These are phyloP conservation scores for Pantherophis guttatus DNA, from an alignment of 2,113 vertebrate species.

Conservation along the genomic window DNA sequence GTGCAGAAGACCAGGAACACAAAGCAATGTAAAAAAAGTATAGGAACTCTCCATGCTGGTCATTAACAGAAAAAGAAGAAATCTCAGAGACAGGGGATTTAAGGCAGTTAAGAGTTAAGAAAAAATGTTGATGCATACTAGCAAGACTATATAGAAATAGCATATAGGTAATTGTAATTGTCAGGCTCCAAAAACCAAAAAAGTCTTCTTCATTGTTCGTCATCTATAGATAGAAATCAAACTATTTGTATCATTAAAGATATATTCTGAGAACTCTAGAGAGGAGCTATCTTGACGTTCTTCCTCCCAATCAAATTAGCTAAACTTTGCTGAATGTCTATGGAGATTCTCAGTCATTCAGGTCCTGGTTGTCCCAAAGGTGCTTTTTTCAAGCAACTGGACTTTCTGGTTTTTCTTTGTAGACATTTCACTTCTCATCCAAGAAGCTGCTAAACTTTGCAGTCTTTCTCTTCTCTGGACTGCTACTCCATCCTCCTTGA, in stretches of 20 bases:
- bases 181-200: neutral
- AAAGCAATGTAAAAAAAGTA: neutral
- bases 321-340: neutral
- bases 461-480: neutral
- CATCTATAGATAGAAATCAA: neutral
- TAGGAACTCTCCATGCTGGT: neutral
- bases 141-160: neutral
- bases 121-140: neutral
- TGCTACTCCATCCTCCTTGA: neutral
- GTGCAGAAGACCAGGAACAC: neutral
- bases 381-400: too few species aligned
- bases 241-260: neutral
- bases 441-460: neutral
- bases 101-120: too few species aligned
- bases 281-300: neutral
- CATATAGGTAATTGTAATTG: neutral
- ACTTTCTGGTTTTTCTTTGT: too few species aligned
- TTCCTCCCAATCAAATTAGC: neutral
- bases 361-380: too few species aligned
- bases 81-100: neutral
- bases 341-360: too few species aligned
- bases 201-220: neutral
- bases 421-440: too few species aligned
- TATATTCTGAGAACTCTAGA: neutral
- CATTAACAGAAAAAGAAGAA: neutral